A percentile compares a stretch with the other conserved stretches of the same genome.
These are phyloP conservation scores for Echiichthys vipera DNA, from an alignment of 2,797 vertebrate genomes.

Conservation along the genomic window DNA sequence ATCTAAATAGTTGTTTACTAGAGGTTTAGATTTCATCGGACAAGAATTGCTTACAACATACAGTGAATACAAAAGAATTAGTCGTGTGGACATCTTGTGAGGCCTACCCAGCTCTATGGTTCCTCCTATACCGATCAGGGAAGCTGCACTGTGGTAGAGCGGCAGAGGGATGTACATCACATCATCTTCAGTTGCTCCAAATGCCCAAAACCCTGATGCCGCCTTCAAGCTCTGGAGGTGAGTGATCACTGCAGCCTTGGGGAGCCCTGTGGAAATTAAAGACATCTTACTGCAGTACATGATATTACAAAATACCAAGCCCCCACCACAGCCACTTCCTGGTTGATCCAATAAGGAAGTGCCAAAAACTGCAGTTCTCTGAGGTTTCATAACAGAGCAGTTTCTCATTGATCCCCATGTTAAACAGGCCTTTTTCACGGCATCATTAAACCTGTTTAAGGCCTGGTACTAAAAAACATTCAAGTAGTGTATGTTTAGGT, in stretches of 20 bases:
- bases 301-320: neutral
- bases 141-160: slow-evolving; percentile 92
- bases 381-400: too few relatives aligned
- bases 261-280: slow-evolving; percentile 85
- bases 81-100: neutral
- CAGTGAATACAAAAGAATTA: neutral
- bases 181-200: slow-evolving; percentile 82
- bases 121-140: slow-evolving; percentile 90
- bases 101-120: slow-evolving; percentile 91
- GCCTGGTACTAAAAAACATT: too few relatives aligned
- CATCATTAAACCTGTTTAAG: too few relatives aligned
- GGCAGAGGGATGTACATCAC: slow-evolving; percentile 92
- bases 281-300: neutral
- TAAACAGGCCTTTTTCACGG: too few relatives aligned
- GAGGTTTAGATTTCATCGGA: neutral
- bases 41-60: neutral
- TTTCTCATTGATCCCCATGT: too few relatives aligned
- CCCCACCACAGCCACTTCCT: too few relatives aligned
- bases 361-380: too few relatives aligned
- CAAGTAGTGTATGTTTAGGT: too few relatives aligned
- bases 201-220: slow-evolving; percentile 88
- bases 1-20: neutral
- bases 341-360: too few relatives aligned
- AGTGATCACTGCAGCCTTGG: slow-evolving; percentile 92
- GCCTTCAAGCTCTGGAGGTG: slow-evolving; percentile 91